These are phyloP conservation scores for Allolobophora icterica DNA, from an alignment of 2,888 invertebrate genomes.

Conservation along the genomic window DNA sequence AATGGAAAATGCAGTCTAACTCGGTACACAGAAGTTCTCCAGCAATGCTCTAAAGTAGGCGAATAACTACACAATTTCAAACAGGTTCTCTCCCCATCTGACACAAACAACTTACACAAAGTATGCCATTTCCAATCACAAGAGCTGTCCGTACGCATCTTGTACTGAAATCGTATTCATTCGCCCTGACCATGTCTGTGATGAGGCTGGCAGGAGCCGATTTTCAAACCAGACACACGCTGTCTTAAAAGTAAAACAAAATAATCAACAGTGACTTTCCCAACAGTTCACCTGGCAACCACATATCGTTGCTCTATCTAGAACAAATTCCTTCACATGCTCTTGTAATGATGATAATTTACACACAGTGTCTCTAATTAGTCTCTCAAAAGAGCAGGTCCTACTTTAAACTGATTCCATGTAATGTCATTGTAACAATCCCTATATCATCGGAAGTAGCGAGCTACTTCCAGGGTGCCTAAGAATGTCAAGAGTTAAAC, in stretches of 20 bases:
- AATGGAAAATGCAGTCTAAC: not conserved
- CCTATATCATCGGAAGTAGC: not conserved
- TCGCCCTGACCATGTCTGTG: not conserved
- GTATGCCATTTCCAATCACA: slow-evolving; percentile 20
- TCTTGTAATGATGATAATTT: not conserved
- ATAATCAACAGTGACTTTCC: not conserved
- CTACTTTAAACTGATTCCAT: not conserved
- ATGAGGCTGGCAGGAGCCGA: not conserved
- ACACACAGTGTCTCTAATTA: not conserved
- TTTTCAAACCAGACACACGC: not conserved
- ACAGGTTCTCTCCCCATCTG: not conserved
- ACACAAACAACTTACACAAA: not conserved
- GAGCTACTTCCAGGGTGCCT: too few species aligned
- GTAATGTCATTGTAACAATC: not conserved
- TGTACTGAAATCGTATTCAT: not conserved
- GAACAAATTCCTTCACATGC: not conserved
- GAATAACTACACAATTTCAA: not conserved
- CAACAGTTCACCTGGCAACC: not conserved
- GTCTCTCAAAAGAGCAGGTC: not conserved
- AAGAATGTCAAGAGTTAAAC: too few species aligned
- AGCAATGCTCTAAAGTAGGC: not conserved
- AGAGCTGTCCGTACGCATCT: not conserved
- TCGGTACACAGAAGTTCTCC: not conserved
- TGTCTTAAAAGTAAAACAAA: not conserved
- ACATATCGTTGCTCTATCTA: not conserved